Base-by-base conservation (phyloP, 2,888 invertebrate genomes). In the Baccha elongata region DNA sequence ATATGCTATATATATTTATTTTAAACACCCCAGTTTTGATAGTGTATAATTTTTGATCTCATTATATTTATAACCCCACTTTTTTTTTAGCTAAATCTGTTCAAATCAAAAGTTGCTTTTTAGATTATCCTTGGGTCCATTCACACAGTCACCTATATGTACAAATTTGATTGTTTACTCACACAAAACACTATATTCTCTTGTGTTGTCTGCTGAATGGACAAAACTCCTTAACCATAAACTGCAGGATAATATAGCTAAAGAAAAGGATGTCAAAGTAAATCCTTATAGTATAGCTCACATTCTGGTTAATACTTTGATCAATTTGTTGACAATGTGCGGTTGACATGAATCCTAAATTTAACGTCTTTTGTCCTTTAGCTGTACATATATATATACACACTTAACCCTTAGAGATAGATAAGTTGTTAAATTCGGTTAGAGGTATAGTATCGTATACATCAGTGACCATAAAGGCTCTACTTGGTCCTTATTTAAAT, bases 261-360 rank as follows among this genome's bases (percentile, higher is more conserved):
- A 67, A 46, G 21, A 60, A 72, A 71, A 67, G 76, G 69, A 60
- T 81, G 48, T 26, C 81, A 65, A 71, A 81, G 68, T 71, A 72
- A 81, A 81, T 81, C 76, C 81, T 62, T 62, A 76, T 58, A 40
- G 58, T 58, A 58, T 65, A 52, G 75, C 80, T 83, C 72, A 68
- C 62, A 83, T 78, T 68, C 64, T 26, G 50, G 48, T 64, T 83
- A 78, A 83, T 83, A 78, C 83, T 73, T 78, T 83, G 83, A 83
- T 83, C 78, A 83, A 83, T 83, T 83, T 83, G 83, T 73, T 73
- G 83, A 83, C 83, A 83, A 78, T 83, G 78, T 64, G n/a, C n/a
- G 78, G 78, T 73, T 78, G 83, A 83, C 78, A 78, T 78, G 83
- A 83, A 46, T 62, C 67, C 52, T 60, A 67, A 76, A 76, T 67